Evolutionary conservation across 2,113 vertebrate species (phyloP).

Genomic region (human): GRCh38 chr15:44917001-44917500

Average conservation of each 20-base stretch:
- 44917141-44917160: background rate
- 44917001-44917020: background rate
- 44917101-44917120: background rate
- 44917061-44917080: background rate
- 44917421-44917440: constrained; percentile 24
- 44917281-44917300: no score
- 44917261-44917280: no score
- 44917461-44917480: constrained; percentile 12
- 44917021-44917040: background rate
- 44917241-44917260: no score
- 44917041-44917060: background rate
- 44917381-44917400: background rate
- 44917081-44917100: background rate
- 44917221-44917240: no score
- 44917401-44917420: background rate
- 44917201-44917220: background rate
- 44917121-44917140: background rate
- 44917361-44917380: background rate
- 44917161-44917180: background rate
- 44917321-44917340: no score
- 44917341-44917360: background rate
- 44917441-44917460: background rate
- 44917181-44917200: constrained; percentile 9
- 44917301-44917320: no score
- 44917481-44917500: background rate